Percentiles rank a stretch among this genome's conserved stretches.
These are phyloP conservation scores for Rhynchotus rufescens DNA, from an alignment of 2,797 vertebrate genomes.

Conservation along the genomic window DNA sequence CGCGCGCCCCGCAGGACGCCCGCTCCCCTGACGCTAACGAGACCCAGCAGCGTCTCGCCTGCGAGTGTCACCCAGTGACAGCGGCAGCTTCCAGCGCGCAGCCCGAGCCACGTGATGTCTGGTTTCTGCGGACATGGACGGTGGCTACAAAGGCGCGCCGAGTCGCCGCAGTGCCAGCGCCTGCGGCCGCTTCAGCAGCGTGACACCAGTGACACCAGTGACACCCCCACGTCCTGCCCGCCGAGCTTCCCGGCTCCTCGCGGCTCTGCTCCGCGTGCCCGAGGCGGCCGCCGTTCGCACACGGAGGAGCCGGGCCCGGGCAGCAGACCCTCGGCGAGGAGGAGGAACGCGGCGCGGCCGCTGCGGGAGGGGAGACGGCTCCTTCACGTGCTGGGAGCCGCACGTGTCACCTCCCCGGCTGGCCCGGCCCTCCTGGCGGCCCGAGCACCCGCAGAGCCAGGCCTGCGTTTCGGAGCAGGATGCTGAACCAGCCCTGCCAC, in stretches of 20 bases:
- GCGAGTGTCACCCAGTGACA: not conserved
- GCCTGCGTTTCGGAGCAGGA: not conserved
- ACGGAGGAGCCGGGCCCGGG: not conserved
- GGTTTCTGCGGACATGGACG: slow-evolving; percentile 40
- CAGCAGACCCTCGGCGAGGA: not conserved
- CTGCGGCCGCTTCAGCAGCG: not conserved
- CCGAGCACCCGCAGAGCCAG: not conserved
- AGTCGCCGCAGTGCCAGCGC: not conserved
- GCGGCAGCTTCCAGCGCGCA: slow-evolving; percentile 53
- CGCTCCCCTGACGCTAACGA: slow-evolving; percentile 42
- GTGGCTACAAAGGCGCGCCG: not conserved
- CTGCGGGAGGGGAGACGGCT: not conserved
- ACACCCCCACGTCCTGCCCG: not conserved
- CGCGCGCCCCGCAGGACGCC: not conserved
- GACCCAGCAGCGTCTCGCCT: slow-evolving; percentile 67
- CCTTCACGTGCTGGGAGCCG: not conserved
- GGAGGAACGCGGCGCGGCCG: rapidly evolving
- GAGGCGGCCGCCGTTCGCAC: not conserved
- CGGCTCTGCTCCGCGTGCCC: not conserved
- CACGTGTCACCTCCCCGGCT: not conserved
- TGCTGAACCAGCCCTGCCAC: not conserved
- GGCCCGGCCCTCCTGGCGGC: not conserved
- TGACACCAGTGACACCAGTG: not conserved
- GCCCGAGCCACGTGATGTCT: slow-evolving; percentile 78
- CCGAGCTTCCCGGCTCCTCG: not conserved